Evolutionary conservation across 2,113 vertebrate species (phyloP).

Genomic region (Vicugna pacos): DNA sequence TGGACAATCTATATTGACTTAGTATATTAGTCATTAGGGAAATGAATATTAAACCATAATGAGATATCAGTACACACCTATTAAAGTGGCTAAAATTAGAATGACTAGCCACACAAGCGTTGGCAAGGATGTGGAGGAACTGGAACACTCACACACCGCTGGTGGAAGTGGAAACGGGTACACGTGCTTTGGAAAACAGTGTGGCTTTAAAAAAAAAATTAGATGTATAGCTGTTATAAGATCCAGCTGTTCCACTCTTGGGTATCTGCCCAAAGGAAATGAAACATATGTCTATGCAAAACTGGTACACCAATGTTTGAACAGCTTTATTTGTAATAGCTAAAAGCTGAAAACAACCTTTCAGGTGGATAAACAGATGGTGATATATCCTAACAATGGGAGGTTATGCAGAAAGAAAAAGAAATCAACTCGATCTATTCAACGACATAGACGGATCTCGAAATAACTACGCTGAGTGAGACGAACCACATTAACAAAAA

Average conservation of each 20-base stretch:
- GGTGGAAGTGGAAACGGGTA: neutral
- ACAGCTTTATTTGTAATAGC: neutral
- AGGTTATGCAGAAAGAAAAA: neutral
- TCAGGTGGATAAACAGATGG: neutral
- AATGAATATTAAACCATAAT: neutral
- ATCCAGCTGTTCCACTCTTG: neutral
- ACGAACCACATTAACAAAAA: neutral
- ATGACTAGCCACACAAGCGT: neutral
- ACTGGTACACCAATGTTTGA: neutral
- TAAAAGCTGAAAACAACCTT: neutral
- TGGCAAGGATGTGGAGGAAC: neutral
- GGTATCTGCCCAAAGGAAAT: neutral
- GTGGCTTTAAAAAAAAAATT: neutral
- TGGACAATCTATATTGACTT: neutral
- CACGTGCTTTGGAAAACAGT: neutral
- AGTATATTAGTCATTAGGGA: neutral
- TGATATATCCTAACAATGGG: neutral
- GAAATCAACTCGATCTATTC: neutral
- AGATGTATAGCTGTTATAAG: neutral
- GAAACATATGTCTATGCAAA: neutral
- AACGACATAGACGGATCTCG: neutral
- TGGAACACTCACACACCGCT: neutral
- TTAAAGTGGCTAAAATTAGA: neutral
- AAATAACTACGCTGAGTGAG: neutral
- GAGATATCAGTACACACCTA: neutral